phyloP scores from a whole-genome alignment of 2,888 invertebrate genomes.

The Pediacus dermestoides region DNA sequence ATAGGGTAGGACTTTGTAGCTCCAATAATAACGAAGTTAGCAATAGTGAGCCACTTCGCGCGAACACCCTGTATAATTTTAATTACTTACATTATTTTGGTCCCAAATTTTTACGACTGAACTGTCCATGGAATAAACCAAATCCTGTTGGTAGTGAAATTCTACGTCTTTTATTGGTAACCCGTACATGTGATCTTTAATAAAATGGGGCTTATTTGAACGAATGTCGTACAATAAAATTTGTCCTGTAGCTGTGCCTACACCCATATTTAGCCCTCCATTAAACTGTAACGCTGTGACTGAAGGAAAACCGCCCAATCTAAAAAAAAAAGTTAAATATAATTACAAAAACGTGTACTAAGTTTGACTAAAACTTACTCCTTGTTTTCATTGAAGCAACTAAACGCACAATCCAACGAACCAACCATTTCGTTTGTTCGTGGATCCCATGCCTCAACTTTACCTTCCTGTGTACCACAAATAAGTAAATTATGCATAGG shows the following conservation, averaged over 20 bases:
- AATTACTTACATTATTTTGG: slow-evolving; percentile 65
- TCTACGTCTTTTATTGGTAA: slow-evolving; percentile 85
- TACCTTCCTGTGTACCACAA: slow-evolving; percentile 86
- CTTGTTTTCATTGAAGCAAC: slow-evolving; percentile 56
- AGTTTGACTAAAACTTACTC: slow-evolving; percentile 46
- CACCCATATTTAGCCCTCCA: slow-evolving; percentile 73
- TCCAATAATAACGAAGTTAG: no score
- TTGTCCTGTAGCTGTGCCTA: slow-evolving; percentile 93
- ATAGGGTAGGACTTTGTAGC: no score
- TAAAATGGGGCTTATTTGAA: slow-evolving; percentile 78
- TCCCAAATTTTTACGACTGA: slow-evolving; percentile 90
- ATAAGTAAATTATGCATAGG: slow-evolving; percentile 82
- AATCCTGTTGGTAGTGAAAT: slow-evolving; percentile 76
- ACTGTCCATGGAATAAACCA: slow-evolving; percentile 85
- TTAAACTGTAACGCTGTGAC: slow-evolving; percentile 78
- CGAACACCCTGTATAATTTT: no score
- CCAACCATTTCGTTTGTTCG: slow-evolving; percentile 73
- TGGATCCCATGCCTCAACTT: slow-evolving; percentile 96
- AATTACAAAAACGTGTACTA: slow-evolving; percentile 4
- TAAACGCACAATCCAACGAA: slow-evolving; percentile 77
- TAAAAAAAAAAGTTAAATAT: slow-evolving; percentile 43
- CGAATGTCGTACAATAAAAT: slow-evolving; percentile 92
- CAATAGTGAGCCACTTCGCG: no score
- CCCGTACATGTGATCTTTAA: slow-evolving; percentile 95
- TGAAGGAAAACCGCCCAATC: slow-evolving; percentile 64